Evolutionary conservation across 2,113 vertebrate genomes (phyloP).

Genomic region (Scortum barcoo): DNA sequence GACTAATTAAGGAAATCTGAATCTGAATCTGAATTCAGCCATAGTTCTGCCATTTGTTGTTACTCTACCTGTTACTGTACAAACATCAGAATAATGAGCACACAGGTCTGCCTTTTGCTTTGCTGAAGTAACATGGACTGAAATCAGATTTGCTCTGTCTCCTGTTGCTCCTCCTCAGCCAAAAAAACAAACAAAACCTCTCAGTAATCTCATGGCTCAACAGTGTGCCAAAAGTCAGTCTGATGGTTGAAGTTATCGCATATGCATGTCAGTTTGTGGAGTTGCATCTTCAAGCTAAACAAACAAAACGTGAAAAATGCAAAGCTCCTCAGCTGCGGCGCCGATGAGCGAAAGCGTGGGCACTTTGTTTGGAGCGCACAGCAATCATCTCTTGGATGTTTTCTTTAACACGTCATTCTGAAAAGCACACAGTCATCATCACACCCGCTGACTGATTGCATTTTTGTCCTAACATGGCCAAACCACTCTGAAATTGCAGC

Average conservation of each 20-base stretch:
- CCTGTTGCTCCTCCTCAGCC: background rate
- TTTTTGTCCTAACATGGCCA: background rate
- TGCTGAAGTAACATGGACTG: background rate
- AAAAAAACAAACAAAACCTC: too few species aligned
- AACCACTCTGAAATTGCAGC: too few species aligned
- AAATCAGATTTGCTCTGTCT: slow-evolving; percentile 3
- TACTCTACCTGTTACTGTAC: background rate
- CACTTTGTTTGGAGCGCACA: background rate
- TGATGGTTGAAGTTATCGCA: background rate
- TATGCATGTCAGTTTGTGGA: background rate
- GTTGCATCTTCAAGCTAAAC: background rate
- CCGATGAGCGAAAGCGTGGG: background rate
- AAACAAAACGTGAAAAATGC: background rate
- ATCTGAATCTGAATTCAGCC: too few species aligned
- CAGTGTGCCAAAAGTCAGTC: background rate
- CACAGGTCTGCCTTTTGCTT: background rate
- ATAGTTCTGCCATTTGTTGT: background rate
- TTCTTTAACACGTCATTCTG: background rate
- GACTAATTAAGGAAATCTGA: too few species aligned
- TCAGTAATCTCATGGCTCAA: background rate
- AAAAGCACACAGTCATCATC: background rate
- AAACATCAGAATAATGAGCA: slow-evolving; percentile 3
- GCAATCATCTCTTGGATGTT: background rate
- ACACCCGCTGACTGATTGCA: slow-evolving; percentile 15
- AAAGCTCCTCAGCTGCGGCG: background rate